Conservation (phyloP, 64 coral and sea anemone genomes). For the Actinia tenebrosa region DNA sequence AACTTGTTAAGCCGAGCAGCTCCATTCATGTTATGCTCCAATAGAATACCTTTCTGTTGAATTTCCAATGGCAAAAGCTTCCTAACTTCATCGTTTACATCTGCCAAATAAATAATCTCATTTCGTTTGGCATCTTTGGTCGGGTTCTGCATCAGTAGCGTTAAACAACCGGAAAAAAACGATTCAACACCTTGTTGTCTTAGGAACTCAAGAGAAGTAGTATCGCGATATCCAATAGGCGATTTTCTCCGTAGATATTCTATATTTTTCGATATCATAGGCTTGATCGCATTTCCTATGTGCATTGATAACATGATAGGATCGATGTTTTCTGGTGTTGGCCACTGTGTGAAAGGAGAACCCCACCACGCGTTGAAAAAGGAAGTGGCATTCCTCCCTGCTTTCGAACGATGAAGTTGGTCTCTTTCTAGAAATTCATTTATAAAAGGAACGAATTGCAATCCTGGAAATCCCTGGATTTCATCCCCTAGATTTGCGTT, state of each 20-base stretch:
- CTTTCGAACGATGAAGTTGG: too few relatives aligned
- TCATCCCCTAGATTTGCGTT: too few relatives aligned
- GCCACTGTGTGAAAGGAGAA: too few relatives aligned
- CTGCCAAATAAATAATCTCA: conserved; percentile 15
- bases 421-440: too few relatives aligned
- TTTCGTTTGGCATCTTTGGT: not conserved
- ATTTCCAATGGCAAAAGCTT: conserved; percentile 5
- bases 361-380: too few relatives aligned
- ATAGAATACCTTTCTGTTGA: not conserved
- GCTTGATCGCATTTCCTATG: not conserved
- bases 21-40: not conserved
- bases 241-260: not conserved
- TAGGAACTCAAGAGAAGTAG: not conserved
- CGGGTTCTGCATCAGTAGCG: not conserved
- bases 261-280: not conserved
- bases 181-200: not conserved
- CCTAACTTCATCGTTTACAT: not conserved
- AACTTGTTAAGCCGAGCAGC: not conserved
- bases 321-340: too few relatives aligned
- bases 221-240: conserved; percentile 10
- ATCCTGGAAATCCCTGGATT: too few relatives aligned
- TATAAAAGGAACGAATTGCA: too few relatives aligned
- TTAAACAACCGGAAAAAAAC: too few relatives aligned
- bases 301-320: too few relatives aligned
- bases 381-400: too few relatives aligned